phyloP scores from a whole-genome alignment of 2,888 invertebrate genomes.

The Exocentrus adspersus region DNA sequence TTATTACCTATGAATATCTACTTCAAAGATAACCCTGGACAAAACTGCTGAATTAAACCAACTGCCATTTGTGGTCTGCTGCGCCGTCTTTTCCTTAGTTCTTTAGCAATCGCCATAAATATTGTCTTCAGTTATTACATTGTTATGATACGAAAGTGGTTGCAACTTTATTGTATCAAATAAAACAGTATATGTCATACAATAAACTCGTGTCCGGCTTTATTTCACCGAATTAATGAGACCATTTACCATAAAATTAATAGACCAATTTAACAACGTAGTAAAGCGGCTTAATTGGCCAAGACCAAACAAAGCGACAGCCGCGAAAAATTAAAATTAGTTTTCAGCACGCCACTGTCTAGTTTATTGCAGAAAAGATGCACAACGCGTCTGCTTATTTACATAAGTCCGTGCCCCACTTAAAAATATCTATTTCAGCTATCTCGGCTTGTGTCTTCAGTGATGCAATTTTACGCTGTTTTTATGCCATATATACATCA shows the following conservation, averaged over 20 bases:
- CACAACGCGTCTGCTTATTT: slow-evolving; percentile 40
- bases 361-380: slow-evolving; percentile 26
- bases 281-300: not conserved
- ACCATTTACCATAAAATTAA: not conserved
- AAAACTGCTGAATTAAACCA: no score
- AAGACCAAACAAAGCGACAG: not conserved
- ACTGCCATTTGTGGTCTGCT: no score
- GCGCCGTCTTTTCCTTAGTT: no score
- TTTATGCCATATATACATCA: slow-evolving; percentile 15
- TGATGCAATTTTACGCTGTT: slow-evolving; percentile 15
- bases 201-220: not conserved
- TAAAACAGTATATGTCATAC: not conserved
- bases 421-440: slow-evolving; percentile 39
- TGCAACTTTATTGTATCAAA: no score
- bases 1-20: no score
- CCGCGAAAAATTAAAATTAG: not conserved
- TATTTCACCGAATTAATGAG: not conserved
- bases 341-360: slow-evolving; percentile 8
- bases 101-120: no score
- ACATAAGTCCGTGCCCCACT: slow-evolving; percentile 50
- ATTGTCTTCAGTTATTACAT: no score
- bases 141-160: no score
- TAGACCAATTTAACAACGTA: not conserved
- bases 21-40: no score
- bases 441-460: slow-evolving; percentile 21